Percentiles rank a stretch among this genome's conserved stretches.
Conservation (phyloP, 2,797 vertebrate genomes). For the Sarcophilus harrisii region DNA sequence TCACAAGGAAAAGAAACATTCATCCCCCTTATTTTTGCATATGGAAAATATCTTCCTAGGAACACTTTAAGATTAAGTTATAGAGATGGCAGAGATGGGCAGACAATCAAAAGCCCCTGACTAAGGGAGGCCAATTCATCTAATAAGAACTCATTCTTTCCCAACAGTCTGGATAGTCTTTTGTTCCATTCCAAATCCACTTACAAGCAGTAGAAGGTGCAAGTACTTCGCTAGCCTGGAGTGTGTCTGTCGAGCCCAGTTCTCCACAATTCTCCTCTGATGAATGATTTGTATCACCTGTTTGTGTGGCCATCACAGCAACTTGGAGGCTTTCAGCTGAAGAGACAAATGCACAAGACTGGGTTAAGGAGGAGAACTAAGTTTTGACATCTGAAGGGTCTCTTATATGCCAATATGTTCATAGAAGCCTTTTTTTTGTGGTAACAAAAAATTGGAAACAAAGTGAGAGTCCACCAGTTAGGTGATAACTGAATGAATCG, state of each 20-base stretch:
- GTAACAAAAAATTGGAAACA: not conserved
- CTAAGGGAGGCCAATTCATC: not conserved
- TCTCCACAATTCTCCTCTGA: conserved; percentile 78
- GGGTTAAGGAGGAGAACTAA: not conserved
- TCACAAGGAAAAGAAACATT: not conserved
- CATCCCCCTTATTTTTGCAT: not conserved
- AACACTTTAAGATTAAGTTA: not conserved
- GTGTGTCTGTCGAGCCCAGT: conserved; percentile 54
- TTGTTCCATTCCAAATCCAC: conserved; percentile 66
- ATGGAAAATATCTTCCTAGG: not conserved
- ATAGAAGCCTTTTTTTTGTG: not conserved
- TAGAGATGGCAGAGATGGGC: not conserved
- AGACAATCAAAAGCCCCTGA: conserved; percentile 8
- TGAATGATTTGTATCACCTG: conserved; percentile 54
- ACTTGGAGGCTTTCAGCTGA: conserved; percentile 91
- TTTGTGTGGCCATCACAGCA: conserved; percentile 84
- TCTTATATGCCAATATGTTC: not conserved
- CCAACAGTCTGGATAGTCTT: not conserved
- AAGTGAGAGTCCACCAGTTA: not conserved
- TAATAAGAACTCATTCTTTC: not conserved
- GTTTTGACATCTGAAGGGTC: not conserved
- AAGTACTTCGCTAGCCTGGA: conserved; percentile 41
- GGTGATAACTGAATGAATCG: not conserved
- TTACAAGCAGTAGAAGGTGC: conserved; percentile 82
- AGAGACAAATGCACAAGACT: conserved; percentile 13